Conservation (phyloP, 1,140 invertebrate genomes). For the Druon quercuslanigerum region DNA sequence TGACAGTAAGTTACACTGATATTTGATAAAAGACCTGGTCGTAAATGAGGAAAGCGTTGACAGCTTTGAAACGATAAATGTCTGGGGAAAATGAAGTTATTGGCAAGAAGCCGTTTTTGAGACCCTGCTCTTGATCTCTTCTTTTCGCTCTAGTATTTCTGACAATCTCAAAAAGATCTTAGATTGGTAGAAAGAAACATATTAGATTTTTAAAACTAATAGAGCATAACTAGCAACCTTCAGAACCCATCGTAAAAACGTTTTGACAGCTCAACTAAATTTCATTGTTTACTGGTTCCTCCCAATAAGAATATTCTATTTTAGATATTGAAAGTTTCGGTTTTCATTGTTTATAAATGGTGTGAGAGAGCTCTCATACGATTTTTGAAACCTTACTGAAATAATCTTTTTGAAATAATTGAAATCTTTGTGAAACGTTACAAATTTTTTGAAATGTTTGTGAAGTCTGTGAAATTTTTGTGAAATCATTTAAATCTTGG, state of each 20-base stretch:
- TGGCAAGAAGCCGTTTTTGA: background rate
- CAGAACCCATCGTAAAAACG: background rate
- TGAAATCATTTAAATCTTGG: no score
- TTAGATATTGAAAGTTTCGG: no score
- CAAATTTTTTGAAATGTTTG: no score
- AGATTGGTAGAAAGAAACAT: constrained; percentile 17
- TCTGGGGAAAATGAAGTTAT: background rate
- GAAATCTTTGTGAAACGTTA: no score
- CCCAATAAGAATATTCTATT: no score
- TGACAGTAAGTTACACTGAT: constrained; percentile 3
- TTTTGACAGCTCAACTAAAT: background rate
- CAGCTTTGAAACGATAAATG: constrained; percentile 6
- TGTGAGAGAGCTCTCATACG: no score
- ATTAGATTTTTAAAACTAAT: background rate
- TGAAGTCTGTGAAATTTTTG: no score
- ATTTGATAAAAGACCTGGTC: background rate
- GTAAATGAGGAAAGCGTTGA: constrained; percentile 6
- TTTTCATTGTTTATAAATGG: no score
- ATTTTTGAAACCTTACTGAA: no score
- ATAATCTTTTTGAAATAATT: no score
- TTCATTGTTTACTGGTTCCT: constrained; percentile 3
- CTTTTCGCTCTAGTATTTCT: background rate
- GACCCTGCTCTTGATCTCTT: background rate
- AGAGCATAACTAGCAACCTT: constrained; percentile 21
- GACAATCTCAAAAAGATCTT: background rate